Percentiles rank a stretch among this genome's conserved stretches.
phyloP scores from a whole-genome alignment of 2,888 invertebrate genomes.

The Acrocyrtus sp. region DNA sequence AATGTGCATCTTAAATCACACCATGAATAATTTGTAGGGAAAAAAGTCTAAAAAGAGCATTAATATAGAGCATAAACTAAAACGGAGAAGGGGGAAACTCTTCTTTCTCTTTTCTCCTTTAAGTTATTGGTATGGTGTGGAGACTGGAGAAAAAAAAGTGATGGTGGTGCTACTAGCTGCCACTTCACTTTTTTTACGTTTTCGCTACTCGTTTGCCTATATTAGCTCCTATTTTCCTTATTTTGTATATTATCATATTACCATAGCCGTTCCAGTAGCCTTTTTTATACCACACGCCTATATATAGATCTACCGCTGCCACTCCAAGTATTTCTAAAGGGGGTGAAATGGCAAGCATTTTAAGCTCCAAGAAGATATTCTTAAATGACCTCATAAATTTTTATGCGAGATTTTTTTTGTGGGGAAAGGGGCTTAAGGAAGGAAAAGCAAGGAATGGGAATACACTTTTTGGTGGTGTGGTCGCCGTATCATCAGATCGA shows the following conservation, averaged over 20 bases:
- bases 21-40: constrained; percentile 64
- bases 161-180: constrained; percentile 15
- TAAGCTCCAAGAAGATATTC: constrained; percentile 62
- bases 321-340: no score
- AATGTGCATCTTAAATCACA: constrained; percentile 64
- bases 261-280: no score
- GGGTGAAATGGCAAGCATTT: constrained; percentile 60
- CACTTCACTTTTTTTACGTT: constrained; percentile 41
- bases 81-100: constrained; percentile 29
- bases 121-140: constrained; percentile 11
- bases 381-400: constrained; percentile 64
- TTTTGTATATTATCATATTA: constrained; percentile 35
- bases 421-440: constrained; percentile 49
- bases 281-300: no score
- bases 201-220: constrained; percentile 39
- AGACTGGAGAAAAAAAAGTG: constrained; percentile 23
- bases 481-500: no score
- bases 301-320: no score
- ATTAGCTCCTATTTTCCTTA: constrained; percentile 19
- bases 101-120: no score
- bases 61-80: constrained; percentile 62
- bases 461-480: no score
- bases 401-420: constrained; percentile 63
- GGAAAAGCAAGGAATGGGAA: constrained; percentile 25
- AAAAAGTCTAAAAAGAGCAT: constrained; percentile 63